Evolutionary conservation across 2,797 vertebrate species (phyloP).

Genomic region (Vipera latastei): DNA sequence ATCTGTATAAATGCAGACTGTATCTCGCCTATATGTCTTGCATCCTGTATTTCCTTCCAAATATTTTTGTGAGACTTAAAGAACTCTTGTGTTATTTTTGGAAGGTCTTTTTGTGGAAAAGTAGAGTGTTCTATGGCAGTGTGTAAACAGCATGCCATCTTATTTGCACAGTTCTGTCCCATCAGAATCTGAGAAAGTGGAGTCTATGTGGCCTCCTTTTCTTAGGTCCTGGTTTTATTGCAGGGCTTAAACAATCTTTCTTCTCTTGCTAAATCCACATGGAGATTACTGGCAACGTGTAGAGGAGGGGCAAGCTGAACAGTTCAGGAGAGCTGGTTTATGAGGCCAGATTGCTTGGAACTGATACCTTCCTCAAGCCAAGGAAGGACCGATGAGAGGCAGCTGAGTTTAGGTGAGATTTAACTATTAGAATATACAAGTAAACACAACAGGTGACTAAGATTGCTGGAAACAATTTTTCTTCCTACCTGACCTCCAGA

Average conservation of each 20-base stretch:
- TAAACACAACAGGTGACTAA: not conserved
- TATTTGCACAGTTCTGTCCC: not conserved
- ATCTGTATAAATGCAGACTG: not conserved
- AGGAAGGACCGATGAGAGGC: not conserved
- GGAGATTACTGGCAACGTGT: not conserved
- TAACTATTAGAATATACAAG: not conserved
- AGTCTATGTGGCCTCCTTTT: not conserved
- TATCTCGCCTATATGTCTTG: not conserved
- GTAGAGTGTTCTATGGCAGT: not conserved
- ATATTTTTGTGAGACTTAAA: not conserved
- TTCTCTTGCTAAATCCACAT: not conserved
- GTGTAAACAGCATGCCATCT: not conserved
- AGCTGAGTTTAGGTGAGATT: not conserved
- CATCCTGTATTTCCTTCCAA: not conserved
- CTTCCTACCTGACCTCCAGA: not conserved
- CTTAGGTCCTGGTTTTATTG: not conserved
- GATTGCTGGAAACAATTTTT: not conserved
- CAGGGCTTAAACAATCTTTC: not conserved
- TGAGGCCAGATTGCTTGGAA: not conserved
- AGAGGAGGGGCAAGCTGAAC: not conserved
- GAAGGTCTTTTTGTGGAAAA: not conserved
- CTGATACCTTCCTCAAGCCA: not conserved
- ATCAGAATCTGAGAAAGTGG: not conserved
- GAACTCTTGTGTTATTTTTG: not conserved
- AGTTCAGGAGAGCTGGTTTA: not conserved